Percentiles rank a stretch among this genome's conserved stretches.
Conservation (phyloP, 2,888 invertebrate species). For the Eustalomyia histrio region DNA sequence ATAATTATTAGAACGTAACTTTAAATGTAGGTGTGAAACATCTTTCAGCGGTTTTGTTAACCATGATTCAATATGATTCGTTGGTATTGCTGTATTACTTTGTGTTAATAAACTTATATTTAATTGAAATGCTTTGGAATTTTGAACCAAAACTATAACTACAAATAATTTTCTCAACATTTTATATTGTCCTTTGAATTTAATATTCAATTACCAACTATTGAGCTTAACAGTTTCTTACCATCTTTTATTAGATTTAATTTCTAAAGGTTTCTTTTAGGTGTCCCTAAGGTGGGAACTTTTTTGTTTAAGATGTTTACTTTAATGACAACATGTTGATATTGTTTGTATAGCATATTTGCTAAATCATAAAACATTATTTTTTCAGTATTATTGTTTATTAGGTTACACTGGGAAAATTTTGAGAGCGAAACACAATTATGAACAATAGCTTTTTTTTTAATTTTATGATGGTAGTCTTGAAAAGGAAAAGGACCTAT, state of each 20-base stretch:
- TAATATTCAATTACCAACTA: conserved; percentile 38
- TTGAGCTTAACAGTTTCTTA: background rate
- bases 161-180: conserved; percentile 37
- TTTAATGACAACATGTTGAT: conserved; percentile 33
- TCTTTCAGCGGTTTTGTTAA: conserved; percentile 60
- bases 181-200: background rate
- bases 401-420: conserved; percentile 1
- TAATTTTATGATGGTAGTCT: too few species aligned
- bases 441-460: too few species aligned
- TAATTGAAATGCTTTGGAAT: background rate
- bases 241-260: conserved; percentile 46
- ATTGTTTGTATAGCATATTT: conserved; percentile 38
- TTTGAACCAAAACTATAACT: conserved; percentile 4
- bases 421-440: background rate
- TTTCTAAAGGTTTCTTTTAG: background rate
- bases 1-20: conserved; percentile 65
- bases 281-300: conserved; percentile 30
- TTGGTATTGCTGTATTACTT: conserved; percentile 6
- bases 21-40: conserved; percentile 67
- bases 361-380: conserved; percentile 36
- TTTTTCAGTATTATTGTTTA: conserved; percentile 6
- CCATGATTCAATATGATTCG: conserved; percentile 34
- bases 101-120: conserved; percentile 8
- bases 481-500: too few species aligned
- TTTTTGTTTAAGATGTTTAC: conserved; percentile 38